Percentiles rank a stretch among this genome's conserved stretches.
phyloP scores from a whole-genome alignment of 2,113 vertebrate species.

The Gracilinanus agilis region DNA sequence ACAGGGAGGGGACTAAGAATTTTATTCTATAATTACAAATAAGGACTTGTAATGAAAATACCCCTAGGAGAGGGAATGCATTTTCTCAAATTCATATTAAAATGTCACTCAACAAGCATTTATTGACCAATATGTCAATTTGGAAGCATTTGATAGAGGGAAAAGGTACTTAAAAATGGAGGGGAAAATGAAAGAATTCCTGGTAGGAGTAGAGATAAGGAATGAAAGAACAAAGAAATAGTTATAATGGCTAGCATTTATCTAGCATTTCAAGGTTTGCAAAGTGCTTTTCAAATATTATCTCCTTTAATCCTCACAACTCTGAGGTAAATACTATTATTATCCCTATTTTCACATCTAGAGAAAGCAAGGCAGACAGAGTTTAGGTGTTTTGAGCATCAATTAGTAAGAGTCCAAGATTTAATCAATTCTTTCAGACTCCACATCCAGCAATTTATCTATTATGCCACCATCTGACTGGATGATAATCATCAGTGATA shows the following conservation, averaged over 20 bases:
- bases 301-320: not conserved
- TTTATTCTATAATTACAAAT: not conserved
- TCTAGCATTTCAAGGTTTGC: not conserved
- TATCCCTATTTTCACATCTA: not conserved
- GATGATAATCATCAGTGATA: not conserved
- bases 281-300: not conserved
- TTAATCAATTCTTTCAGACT: not conserved
- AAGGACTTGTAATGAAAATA: not conserved
- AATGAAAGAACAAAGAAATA: not conserved
- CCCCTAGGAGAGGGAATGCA: not conserved
- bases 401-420: not conserved
- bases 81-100: not conserved
- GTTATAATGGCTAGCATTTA: not conserved
- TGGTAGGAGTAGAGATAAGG: not conserved
- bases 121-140: not conserved
- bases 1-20: not conserved
- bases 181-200: not conserved
- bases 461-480: not conserved
- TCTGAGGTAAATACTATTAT: not conserved
- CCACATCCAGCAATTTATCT: not conserved
- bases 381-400: not conserved
- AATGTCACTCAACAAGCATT: not conserved
- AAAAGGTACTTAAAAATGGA: not conserved
- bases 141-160: not conserved
- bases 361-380: not conserved